Percentiles rank a stretch among this genome's conserved stretches.
phyloP scores from a whole-genome alignment of 2,888 invertebrate species.

The Amiota minor region DNA sequence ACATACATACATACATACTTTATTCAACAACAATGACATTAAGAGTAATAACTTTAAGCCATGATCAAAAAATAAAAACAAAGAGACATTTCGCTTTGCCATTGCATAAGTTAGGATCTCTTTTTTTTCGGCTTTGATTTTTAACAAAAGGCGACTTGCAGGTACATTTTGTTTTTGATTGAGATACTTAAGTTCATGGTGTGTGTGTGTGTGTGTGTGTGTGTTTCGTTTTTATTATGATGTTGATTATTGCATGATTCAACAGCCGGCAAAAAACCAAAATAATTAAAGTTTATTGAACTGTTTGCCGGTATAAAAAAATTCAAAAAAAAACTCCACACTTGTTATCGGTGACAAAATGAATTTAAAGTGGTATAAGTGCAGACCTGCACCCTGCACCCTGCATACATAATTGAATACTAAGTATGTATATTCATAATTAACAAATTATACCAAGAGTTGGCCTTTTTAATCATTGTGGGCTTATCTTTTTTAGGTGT shows the following conservation, averaged over 20 bases:
- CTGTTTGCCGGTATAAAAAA: not conserved
- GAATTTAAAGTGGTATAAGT: not conserved
- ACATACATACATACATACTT: not conserved
- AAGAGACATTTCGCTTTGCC: conserved; percentile 1
- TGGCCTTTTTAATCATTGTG: too few species aligned
- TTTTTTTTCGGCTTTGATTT: not conserved
- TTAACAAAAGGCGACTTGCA: conserved; percentile 17
- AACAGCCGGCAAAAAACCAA: not conserved
- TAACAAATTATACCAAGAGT: too few species aligned
- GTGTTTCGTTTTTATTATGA: too few species aligned
- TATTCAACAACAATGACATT: too few species aligned
- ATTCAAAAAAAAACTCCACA: not conserved
- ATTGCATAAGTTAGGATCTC: conserved; percentile 17
- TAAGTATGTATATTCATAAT: not conserved
- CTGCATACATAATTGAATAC: not conserved
- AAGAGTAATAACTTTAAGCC: not conserved
- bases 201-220: not conserved
- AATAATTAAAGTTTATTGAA: conserved; percentile 14
- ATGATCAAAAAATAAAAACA: conserved; percentile 12
- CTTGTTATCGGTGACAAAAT: not conserved
- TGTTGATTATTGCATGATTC: conserved; percentile 19
- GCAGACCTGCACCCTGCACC: not conserved
- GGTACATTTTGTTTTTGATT: conserved; percentile 12
- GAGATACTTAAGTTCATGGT: conserved; percentile 13
- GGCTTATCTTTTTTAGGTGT: too few species aligned